phyloP scores from a whole-genome alignment of 2,113 vertebrate species.

The Mastomys coucha region DNA sequence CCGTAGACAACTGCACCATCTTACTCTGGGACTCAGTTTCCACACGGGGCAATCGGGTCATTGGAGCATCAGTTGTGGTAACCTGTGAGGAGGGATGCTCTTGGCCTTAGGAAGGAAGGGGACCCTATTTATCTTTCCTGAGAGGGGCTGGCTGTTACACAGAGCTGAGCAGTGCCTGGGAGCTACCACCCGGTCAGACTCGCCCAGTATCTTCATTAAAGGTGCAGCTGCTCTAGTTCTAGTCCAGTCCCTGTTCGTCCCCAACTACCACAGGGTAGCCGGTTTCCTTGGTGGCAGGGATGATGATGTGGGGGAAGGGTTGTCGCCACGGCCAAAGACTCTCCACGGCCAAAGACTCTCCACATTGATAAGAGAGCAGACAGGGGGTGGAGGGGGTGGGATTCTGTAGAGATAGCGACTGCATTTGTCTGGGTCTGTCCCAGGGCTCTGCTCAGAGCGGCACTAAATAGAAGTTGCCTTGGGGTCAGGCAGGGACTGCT shows the following conservation, averaged over 20 bases:
- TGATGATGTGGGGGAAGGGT: not conserved
- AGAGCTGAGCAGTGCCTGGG: not conserved
- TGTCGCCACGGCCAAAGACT: accelerated
- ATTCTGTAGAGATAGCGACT: not conserved
- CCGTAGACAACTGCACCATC: not conserved
- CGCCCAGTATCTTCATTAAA: not conserved
- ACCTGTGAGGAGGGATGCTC: not conserved
- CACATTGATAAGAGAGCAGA: not conserved
- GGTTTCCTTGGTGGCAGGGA: not conserved
- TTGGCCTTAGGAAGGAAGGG: not conserved
- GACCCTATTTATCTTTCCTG: not conserved
- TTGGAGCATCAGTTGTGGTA: not conserved
- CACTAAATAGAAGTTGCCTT: not conserved
- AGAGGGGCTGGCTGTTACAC: not conserved
- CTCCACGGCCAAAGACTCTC: not conserved
- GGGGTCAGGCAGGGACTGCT: not conserved
- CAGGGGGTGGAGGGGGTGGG: not conserved
- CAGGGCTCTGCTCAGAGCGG: not conserved
- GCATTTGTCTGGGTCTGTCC: not conserved
- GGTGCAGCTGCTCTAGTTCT: not conserved
- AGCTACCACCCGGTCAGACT: accelerated
- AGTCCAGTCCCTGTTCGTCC: not conserved
- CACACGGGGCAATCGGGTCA: not conserved
- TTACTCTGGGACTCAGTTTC: not conserved
- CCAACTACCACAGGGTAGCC: not conserved